Evolutionary conservation across 1,140 invertebrate genomes (phyloP).

Genomic region (Aphelinus atriplicis): DNA sequence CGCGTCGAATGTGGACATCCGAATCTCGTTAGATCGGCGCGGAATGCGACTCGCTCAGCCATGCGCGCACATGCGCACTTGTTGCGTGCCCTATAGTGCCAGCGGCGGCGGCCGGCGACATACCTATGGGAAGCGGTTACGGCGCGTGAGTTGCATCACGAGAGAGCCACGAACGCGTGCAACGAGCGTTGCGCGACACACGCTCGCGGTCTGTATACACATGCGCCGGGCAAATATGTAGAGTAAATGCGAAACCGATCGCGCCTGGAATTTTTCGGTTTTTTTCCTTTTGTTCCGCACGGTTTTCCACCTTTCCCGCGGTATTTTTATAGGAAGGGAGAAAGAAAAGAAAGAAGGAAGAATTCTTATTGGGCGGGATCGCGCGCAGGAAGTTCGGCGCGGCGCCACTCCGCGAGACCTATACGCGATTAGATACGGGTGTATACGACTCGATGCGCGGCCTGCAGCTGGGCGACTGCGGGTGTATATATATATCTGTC

Average conservation of each 20-base stretch:
- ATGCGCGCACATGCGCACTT: constrained; percentile 40
- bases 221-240: constrained; percentile 40
- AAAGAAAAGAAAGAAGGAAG: too few relatives aligned
- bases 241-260: constrained; percentile 18
- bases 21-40: constrained; percentile 28
- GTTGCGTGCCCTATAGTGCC: neutral
- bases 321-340: too few relatives aligned
- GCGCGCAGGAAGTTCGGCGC: constrained; percentile 1
- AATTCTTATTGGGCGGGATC: neutral
- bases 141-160: constrained; percentile 40
- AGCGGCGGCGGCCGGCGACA: constrained; percentile 39
- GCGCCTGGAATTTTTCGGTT: constrained; percentile 1
- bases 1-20: neutral
- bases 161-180: constrained; percentile 3
- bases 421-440: neutral
- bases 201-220: constrained; percentile 44
- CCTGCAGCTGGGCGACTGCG: too few relatives aligned
- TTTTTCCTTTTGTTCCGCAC: neutral
- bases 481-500: too few relatives aligned
- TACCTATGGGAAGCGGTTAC: constrained; percentile 41
- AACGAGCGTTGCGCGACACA: constrained; percentile 45
- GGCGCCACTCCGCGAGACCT: neutral
- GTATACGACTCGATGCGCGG: too few relatives aligned
- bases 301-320: neutral
- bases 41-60: constrained; percentile 45